phyloP scores from a whole-genome alignment of 1,140 invertebrate genomes.

The Lasioglossum baleicum region DNA sequence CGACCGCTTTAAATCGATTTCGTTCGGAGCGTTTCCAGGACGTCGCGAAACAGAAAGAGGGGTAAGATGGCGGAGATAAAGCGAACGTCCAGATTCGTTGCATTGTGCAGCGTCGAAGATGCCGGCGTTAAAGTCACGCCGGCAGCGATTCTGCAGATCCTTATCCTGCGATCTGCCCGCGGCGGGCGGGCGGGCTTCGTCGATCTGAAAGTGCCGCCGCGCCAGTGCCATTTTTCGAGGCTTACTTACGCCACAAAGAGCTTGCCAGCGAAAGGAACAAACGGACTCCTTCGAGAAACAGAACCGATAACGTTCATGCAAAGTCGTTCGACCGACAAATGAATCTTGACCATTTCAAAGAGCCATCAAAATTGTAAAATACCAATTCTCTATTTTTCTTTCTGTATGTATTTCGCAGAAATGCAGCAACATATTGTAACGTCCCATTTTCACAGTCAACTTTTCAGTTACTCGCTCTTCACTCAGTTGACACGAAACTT shows the following conservation, averaged over 20 bases:
- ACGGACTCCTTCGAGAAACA: background rate
- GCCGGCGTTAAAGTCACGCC: conserved; percentile 48
- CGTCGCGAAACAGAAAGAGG: conserved; percentile 11
- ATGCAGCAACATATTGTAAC: too few relatives aligned
- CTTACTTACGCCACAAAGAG: conserved; percentile 8
- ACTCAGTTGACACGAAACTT: too few relatives aligned
- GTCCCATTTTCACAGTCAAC: too few relatives aligned
- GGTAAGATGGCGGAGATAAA: conserved; percentile 52
- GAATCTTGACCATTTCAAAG: too few relatives aligned
- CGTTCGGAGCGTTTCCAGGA: background rate
- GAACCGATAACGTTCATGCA: background rate
- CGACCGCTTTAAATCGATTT: background rate
- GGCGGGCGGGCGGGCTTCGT: conserved; percentile 3
- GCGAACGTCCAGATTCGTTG: conserved; percentile 40
- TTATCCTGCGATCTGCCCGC: conserved; percentile 54
- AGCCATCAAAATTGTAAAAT: too few relatives aligned
- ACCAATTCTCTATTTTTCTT: too few relatives aligned
- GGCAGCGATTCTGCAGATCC: conserved; percentile 34
- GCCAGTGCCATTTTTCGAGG: conserved; percentile 35
- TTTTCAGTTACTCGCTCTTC: too few relatives aligned
- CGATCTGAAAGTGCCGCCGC: conserved; percentile 17
- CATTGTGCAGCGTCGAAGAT: conserved; percentile 46
- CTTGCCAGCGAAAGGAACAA: background rate
- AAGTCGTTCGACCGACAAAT: background rate
- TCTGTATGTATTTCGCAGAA: too few relatives aligned